These are phyloP conservation scores for Pocillopora verrucosa DNA, from an alignment of 64 coral and sea anemone species.

Conservation along the genomic window DNA sequence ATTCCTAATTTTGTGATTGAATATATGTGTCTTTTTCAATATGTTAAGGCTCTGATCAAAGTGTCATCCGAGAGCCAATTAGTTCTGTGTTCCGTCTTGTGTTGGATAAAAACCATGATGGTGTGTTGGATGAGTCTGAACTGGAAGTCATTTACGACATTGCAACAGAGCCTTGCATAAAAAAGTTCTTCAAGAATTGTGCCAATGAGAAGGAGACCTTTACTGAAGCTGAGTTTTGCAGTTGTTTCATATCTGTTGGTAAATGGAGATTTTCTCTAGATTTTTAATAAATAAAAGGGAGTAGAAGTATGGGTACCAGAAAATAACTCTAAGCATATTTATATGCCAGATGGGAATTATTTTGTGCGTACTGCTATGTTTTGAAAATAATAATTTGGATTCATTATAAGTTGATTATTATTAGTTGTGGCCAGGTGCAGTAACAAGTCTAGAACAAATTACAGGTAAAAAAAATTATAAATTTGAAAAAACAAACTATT, in stretches of 20 bases:
- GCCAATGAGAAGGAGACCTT: slow-evolving; percentile 73
- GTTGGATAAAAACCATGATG: slow-evolving; percentile 60
- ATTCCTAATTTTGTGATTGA: too few relatives aligned
- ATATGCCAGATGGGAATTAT: too few relatives aligned
- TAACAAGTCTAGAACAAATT: too few relatives aligned
- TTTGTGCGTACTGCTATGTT: too few relatives aligned
- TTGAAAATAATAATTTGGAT: too few relatives aligned
- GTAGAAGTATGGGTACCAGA: neutral
- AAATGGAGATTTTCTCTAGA: neutral
- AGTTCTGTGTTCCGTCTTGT: slow-evolving; percentile 73
- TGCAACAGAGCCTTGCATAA: slow-evolving; percentile 68
- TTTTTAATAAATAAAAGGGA: neutral
- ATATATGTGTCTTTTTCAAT: neutral
- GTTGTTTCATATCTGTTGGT: slow-evolving; percentile 74
- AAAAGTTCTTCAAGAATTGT: slow-evolving; percentile 68
- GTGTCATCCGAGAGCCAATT: slow-evolving; percentile 70
- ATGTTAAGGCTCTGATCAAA: slow-evolving; percentile 17
- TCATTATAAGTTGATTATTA: too few relatives aligned
- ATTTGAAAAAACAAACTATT: too few relatives aligned
- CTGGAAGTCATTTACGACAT: slow-evolving; percentile 53
- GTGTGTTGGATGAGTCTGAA: slow-evolving; percentile 50
- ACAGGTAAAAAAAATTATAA: too few relatives aligned
- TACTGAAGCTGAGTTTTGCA: slow-evolving; percentile 60
- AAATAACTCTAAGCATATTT: too few relatives aligned
- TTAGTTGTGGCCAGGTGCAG: too few relatives aligned